Conservation (phyloP, 2,797 vertebrate species). For the Morus bassanus region DNA sequence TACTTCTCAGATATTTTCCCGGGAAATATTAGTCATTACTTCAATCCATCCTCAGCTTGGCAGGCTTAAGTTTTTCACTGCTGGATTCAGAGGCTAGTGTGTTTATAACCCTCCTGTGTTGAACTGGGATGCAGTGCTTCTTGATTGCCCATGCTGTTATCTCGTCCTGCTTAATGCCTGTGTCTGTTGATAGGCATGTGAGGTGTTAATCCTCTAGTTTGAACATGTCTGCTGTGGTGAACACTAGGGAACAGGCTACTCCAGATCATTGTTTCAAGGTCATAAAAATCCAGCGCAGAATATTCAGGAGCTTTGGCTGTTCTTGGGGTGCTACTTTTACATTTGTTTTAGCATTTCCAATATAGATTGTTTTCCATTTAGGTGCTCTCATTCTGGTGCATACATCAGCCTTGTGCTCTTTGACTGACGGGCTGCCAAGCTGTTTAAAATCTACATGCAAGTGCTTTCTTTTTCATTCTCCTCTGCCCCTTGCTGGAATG, state of each 20-base stretch:
- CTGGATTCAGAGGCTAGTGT: slow-evolving; percentile 58
- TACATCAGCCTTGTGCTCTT: neutral
- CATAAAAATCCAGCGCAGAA: slow-evolving; percentile 16
- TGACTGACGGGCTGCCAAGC: neutral
- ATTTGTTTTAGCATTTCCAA: neutral
- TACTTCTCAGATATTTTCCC: slow-evolving; percentile 43
- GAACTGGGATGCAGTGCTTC: slow-evolving; percentile 57
- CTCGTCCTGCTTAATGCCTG: slow-evolving; percentile 60
- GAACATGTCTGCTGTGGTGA: slow-evolving; percentile 33
- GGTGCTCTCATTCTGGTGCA: neutral
- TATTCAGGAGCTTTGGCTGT: slow-evolving; percentile 16
- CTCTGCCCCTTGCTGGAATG: neutral
- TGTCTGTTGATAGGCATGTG: slow-evolving; percentile 69
- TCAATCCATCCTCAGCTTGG: slow-evolving; percentile 58
- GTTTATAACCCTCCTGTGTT: slow-evolving; percentile 61
- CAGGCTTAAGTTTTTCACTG: slow-evolving; percentile 61
- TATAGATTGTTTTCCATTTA: neutral
- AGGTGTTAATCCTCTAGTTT: slow-evolving; percentile 67
- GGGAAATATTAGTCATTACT: slow-evolving; percentile 63
- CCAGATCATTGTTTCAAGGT: slow-evolving; percentile 62
- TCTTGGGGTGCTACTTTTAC: neutral
- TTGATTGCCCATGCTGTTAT: slow-evolving; percentile 68
- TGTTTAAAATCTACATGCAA: neutral
- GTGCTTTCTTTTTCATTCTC: neutral
- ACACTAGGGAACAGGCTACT: neutral